Conservation (phyloP, 2,113 vertebrate genomes). For the Odocoileus hemionus region DNA sequence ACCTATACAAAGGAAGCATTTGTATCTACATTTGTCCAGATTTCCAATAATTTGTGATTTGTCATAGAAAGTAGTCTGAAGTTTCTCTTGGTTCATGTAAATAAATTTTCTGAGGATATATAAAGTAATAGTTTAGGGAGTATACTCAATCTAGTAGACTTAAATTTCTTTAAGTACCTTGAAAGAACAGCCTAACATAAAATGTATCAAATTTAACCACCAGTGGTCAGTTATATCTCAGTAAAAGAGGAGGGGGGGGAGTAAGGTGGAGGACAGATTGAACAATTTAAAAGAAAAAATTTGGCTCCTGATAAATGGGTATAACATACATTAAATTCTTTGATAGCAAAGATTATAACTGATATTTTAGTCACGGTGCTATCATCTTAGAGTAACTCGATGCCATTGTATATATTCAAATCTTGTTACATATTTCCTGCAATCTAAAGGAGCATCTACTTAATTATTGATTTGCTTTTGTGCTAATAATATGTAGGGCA, state of each 20-base stretch:
- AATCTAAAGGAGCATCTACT: background rate
- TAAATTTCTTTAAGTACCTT: background rate
- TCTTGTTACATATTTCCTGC: background rate
- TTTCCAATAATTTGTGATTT: conserved; percentile 32
- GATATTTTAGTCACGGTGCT: background rate
- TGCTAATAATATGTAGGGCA: background rate
- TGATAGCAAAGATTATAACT: background rate
- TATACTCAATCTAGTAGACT: background rate
- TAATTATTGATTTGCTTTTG: background rate
- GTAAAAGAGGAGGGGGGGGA: background rate
- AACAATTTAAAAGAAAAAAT: background rate
- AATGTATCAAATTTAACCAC: background rate
- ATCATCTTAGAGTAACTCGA: background rate
- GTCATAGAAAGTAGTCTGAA: background rate
- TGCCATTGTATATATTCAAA: background rate
- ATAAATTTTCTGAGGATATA: conserved; percentile 4
- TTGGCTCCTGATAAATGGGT: background rate
- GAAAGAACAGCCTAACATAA: conserved; percentile 16
- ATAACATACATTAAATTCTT: background rate
- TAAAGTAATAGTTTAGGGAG: background rate
- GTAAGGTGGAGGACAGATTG: background rate
- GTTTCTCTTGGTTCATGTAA: background rate
- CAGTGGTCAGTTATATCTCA: background rate
- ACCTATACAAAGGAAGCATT: background rate
- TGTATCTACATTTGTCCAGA: background rate